phyloP scores from a whole-genome alignment of 37 sponge, comb jelly and placozoan species.

The Halichondria panicea region DNA sequence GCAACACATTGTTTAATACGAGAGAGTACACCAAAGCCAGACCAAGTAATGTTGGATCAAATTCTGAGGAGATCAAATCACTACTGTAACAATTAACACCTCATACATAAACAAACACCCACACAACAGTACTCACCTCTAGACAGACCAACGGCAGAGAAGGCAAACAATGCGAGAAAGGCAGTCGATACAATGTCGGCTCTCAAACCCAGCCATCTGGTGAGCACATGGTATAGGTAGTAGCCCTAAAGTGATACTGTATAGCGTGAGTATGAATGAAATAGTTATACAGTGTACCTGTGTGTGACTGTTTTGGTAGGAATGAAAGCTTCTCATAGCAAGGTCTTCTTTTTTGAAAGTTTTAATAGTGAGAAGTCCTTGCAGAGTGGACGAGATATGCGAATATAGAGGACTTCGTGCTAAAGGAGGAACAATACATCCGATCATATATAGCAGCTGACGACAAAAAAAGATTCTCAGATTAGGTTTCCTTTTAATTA shows the following conservation, averaged over 20 bases:
- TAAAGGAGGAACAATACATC: constrained; percentile 10
- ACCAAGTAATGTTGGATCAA: constrained; percentile 51
- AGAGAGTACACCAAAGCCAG: constrained; percentile 72
- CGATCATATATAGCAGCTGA: too few species aligned
- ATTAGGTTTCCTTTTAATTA: too few species aligned
- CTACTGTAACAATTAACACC: too few species aligned
- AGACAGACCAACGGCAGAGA: constrained; percentile 41
- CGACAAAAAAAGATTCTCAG: too few species aligned
- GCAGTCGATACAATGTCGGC: constrained; percentile 52
- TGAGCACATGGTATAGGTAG: constrained; percentile 54
- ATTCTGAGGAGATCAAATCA: too few species aligned
- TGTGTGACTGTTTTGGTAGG: constrained; percentile 42
- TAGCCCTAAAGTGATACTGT: too few species aligned
- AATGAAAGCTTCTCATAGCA: constrained; percentile 28
- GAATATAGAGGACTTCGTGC: constrained; percentile 89
- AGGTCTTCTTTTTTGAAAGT: constrained; percentile 35
- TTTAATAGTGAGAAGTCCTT: constrained; percentile 80
- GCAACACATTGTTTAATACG: constrained; percentile 71
- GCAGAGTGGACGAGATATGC: constrained; percentile 80
- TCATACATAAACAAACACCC: too few species aligned
- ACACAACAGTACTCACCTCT: too few species aligned
- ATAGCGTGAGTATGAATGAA: too few species aligned
- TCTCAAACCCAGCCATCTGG: constrained; percentile 76
- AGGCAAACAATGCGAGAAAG: constrained; percentile 57
- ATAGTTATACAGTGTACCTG: constrained; percentile 2